Base-by-base conservation (phyloP, 2,888 invertebrate species). In the Cremastinae sp. region DNA sequence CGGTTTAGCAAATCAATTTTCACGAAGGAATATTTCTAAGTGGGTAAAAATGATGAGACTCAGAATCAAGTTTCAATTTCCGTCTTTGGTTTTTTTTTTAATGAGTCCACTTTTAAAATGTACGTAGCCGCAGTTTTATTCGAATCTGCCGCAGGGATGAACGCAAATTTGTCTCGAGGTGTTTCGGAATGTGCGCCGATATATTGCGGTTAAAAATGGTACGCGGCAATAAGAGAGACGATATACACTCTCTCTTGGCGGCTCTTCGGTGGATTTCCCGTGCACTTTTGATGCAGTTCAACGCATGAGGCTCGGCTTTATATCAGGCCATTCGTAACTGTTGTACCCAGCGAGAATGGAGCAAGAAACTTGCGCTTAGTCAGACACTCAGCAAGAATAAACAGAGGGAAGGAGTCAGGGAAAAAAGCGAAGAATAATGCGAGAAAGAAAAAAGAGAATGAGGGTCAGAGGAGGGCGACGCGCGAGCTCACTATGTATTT, bases 401-500 rank as follows among this genome's bases (percentile, higher is more conserved):
- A 59, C 66, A 61, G 28, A 39, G 39, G 37, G 41, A 56, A 47
- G 59, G 55, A 66, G 35, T 58, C n/a, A 49, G 9, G 5, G 2
- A 65, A n/a, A 49, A 28, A 61, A 49, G 47, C 49, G 43, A 39
- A 14, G 62, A 35, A 55, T 22, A 49, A 58, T 56, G 39, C 51
- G 72, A 77, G 74, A 47, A 10, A 28, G 56, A 45, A 43, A 39
- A 59, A 56, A 59, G 64, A 49, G 45, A 55, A 56, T 51, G 39
- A 51, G 45, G 69, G 49, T 55, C 68, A 74, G 74, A 62, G 18
- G 45, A 12, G 47, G 45, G 18, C 43, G 37, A 35, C 22, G 9
- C 18, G 53, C 14, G 65, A 41, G 64, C 37, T 68, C 66, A 28
- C 66, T 59, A 59, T 73, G 80, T 81, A 80, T 79, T 81, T 81